phyloP scores from a whole-genome alignment of 1,140 invertebrate genomes.

The Octopus sinensis region DNA sequence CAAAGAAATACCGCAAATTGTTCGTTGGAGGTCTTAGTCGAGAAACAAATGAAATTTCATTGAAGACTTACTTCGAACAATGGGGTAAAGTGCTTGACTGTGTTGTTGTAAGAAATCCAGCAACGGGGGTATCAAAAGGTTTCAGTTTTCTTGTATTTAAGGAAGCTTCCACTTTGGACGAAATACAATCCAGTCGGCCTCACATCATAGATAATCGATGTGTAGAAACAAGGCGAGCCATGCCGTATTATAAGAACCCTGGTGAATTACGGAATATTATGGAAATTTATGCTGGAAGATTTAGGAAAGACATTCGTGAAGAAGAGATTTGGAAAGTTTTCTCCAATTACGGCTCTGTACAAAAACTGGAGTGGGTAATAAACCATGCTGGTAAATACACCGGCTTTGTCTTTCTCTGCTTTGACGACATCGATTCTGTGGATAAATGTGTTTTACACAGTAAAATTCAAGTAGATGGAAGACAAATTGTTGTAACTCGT shows the following conservation, averaged over 20 bases:
- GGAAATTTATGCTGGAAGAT: conserved; percentile 85
- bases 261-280: conserved; percentile 31
- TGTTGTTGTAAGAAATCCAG: conserved; percentile 95
- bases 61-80: conserved; percentile 91
- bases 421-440: conserved; percentile 50
- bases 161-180: not conserved
- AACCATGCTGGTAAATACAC: conserved; percentile 23
- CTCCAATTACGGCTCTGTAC: conserved; percentile 36
- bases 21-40: conserved; percentile 73
- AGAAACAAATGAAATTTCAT: conserved; percentile 81
- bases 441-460: conserved; percentile 37
- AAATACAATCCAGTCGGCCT: not conserved
- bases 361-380: conserved; percentile 31
- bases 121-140: conserved; percentile 66
- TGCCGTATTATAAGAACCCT: conserved; percentile 1
- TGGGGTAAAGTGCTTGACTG: conserved; percentile 97
- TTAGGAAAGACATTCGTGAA: conserved; percentile 33
- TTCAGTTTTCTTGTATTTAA: not conserved
- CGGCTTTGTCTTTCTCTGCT: conserved; percentile 51
- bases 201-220: not conserved
- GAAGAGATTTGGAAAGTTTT: conserved; percentile 33
- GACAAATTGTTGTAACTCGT: not conserved
- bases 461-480: not conserved
- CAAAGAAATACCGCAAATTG: conserved; percentile 61
- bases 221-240: not conserved